phyloP scores from a whole-genome alignment of 2,888 invertebrate species.

The Trachelus iudaicus region DNA sequence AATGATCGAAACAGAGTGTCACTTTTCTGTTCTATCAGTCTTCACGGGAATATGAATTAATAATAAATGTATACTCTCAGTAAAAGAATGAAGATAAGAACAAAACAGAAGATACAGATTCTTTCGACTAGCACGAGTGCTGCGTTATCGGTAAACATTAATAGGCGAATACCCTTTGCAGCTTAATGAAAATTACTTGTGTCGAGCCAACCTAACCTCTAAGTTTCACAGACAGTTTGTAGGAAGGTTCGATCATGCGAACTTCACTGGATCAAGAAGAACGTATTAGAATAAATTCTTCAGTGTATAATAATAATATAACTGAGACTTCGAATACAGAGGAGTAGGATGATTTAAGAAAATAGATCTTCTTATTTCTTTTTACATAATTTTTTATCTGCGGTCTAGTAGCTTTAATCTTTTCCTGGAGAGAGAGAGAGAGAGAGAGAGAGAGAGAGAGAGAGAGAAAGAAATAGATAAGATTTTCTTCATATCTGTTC shows the following conservation, averaged over 20 bases:
- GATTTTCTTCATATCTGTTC: neutral
- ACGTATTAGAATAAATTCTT: neutral
- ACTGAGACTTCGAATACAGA: too few relatives aligned
- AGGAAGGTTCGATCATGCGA: neutral
- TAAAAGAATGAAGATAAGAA: neutral
- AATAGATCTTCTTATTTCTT: neutral
- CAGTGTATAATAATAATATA: too few relatives aligned
- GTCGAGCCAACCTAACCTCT: neutral
- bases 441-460: too few relatives aligned
- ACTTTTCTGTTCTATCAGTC: neutral
- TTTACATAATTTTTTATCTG: neutral
- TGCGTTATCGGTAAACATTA: neutral
- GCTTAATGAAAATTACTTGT: neutral
- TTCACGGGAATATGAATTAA: neutral
- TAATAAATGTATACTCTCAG: neutral
- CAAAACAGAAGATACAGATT: neutral
- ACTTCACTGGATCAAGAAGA: neutral
- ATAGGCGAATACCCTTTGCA: neutral
- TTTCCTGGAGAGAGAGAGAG: neutral
- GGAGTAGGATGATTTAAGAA: neutral
- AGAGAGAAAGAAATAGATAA: neutral
- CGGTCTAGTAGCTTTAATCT: neutral
- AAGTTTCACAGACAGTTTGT: neutral
- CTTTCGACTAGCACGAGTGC: neutral
- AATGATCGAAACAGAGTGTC: neutral